phyloP scores from a whole-genome alignment of 2,797 vertebrate species.

The Cirrhinus molitorella region DNA sequence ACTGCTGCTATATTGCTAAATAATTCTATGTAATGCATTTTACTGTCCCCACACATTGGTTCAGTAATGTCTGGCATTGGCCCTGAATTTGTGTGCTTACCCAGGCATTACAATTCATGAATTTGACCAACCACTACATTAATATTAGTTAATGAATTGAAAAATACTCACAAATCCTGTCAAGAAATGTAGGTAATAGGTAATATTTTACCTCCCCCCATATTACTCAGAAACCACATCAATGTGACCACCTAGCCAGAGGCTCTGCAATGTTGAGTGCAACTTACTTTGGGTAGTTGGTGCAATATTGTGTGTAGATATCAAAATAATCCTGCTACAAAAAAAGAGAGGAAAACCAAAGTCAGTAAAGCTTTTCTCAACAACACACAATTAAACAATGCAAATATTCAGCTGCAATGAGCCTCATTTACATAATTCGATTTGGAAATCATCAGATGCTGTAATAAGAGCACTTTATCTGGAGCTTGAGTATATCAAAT shows the following conservation, averaged over 20 bases:
- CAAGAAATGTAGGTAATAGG: no score
- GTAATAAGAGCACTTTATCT: neutral
- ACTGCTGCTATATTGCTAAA: neutral
- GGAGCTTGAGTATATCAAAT: neutral
- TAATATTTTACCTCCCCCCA: no score
- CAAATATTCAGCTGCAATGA: neutral
- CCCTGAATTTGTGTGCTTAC: neutral
- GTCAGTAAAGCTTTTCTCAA: neutral
- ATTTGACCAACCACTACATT: neutral
- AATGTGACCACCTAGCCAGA: neutral
- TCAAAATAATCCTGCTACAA: constrained; percentile 93
- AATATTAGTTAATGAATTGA: neutral
- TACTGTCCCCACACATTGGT: neutral
- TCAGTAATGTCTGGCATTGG: neutral
- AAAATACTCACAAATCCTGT: no score
- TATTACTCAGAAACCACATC: neutral
- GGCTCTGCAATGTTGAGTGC: neutral
- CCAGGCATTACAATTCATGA: neutral
- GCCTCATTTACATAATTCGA: neutral
- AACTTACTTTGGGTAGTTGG: constrained; percentile 96
- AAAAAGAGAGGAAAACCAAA: constrained; percentile 54
- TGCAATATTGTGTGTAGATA: constrained; percentile 98
- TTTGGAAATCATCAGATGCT: neutral
- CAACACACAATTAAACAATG: neutral
- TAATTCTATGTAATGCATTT: neutral